Conservation (phyloP, 2,113 vertebrate genomes). For the Spheniscus mendiculus region DNA sequence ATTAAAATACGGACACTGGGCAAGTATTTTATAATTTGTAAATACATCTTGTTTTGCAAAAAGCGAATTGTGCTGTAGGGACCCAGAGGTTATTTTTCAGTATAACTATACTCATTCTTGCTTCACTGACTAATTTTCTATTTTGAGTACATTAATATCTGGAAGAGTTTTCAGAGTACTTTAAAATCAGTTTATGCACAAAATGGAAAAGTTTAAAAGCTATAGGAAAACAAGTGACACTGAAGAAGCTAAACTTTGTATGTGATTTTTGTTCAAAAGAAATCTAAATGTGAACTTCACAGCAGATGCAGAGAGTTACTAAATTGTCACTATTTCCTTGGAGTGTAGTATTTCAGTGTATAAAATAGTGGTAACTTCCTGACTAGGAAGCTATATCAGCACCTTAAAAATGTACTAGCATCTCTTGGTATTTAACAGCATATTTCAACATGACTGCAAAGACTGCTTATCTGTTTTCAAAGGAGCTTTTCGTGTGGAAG, state of each 20-base stretch:
- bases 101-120: neutral
- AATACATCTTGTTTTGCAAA: neutral
- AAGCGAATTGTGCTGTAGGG: neutral
- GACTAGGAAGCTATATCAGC: neutral
- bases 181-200: neutral
- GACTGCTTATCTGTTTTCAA: neutral
- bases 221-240: neutral
- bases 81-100: neutral
- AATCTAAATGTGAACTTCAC: neutral
- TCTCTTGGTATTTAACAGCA: neutral
- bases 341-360: neutral
- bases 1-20: neutral
- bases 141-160: neutral
- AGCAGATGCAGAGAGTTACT: neutral
- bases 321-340: neutral
- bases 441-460: neutral
- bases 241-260: neutral
- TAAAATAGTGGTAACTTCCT: neutral
- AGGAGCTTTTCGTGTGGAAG: neutral
- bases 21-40: neutral
- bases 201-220: neutral
- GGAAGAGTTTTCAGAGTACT: neutral
- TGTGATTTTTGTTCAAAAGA: neutral
- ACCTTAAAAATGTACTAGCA: neutral
- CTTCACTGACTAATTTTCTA: neutral